A percentile compares a stretch with the other conserved stretches of the same genome.
phyloP scores from a whole-genome alignment of 2,113 vertebrate genomes.

The Amphilophus citrinellus region DNA sequence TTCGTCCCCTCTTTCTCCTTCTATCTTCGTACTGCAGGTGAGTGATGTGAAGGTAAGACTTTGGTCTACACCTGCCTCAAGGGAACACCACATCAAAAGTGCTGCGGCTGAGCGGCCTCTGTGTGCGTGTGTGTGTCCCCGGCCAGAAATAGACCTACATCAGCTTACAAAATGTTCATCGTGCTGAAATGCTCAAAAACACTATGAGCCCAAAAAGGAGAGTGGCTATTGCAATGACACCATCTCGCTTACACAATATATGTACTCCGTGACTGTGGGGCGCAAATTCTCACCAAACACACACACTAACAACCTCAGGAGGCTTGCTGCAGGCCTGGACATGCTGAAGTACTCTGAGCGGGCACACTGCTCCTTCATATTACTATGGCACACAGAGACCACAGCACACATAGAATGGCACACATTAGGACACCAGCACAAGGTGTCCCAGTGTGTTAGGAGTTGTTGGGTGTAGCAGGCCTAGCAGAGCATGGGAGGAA shows the following conservation, averaged over 20 bases:
- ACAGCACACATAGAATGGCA: slow-evolving; percentile 7
- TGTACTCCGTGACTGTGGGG: slow-evolving; percentile 18
- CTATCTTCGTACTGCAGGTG: slow-evolving; percentile 70
- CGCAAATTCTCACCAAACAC: slow-evolving; percentile 11
- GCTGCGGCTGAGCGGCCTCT: slow-evolving; percentile 24
- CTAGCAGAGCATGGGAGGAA: neutral
- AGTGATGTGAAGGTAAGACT: slow-evolving; percentile 60
- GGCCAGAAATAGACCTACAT: slow-evolving; percentile 58
- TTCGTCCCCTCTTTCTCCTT: slow-evolving; percentile 56
- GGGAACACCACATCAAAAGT: slow-evolving; percentile 59
- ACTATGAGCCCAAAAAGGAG: slow-evolving; percentile 42
- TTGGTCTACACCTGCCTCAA: slow-evolving; percentile 60
- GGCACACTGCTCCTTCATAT: slow-evolving; percentile 48
- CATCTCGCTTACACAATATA: slow-evolving; percentile 56
- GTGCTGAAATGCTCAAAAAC: slow-evolving; percentile 61
- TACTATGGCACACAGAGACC: slow-evolving; percentile 13
- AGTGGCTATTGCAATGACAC: slow-evolving; percentile 54
- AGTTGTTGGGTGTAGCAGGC: neutral
- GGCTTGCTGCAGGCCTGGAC: slow-evolving; percentile 18
- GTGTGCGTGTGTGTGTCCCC: slow-evolving; percentile 9
- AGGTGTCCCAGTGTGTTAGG: slow-evolving; percentile 34
- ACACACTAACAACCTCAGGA: neutral
- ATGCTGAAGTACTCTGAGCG: slow-evolving; percentile 7
- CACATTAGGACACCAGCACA: slow-evolving; percentile 5
- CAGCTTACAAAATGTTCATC: slow-evolving; percentile 62